Percentiles rank a stretch among this genome's conserved stretches.
phyloP scores from a whole-genome alignment of 2,113 vertebrate genomes.

The Orientallactaga bullata region DNA sequence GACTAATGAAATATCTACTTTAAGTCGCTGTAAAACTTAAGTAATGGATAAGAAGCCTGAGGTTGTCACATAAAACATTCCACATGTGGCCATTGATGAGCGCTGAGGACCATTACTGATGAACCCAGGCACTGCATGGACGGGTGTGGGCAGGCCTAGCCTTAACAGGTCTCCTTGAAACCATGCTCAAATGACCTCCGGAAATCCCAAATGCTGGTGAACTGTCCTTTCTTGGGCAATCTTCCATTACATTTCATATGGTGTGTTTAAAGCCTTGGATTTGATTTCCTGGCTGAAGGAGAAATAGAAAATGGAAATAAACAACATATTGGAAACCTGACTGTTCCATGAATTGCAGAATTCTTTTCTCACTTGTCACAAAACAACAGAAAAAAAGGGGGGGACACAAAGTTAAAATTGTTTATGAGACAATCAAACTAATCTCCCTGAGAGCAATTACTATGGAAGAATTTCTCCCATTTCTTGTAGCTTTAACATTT shows the following conservation, averaged over 20 bases:
- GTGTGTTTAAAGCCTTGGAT: constrained; percentile 61
- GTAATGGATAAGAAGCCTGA: not conserved
- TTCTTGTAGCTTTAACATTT: constrained; percentile 46
- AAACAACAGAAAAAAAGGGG: not conserved
- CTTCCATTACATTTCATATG: constrained; percentile 36
- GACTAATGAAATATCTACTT: not conserved
- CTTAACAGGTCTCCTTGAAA: not conserved
- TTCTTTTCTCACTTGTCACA: constrained; percentile 68
- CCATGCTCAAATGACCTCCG: not conserved
- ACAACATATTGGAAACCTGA: constrained; percentile 73
- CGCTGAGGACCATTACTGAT: not conserved
- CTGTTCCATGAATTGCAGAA: constrained; percentile 63
- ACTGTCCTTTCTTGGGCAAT: not conserved
- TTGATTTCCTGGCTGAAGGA: constrained; percentile 59
- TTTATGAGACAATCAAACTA: constrained; percentile 57
- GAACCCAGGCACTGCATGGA: too few relatives aligned
- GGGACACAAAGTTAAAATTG: constrained; percentile 62
- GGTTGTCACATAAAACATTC: not conserved
- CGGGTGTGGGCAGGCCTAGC: not conserved
- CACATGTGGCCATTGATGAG: not conserved
- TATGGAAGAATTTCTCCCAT: not conserved
- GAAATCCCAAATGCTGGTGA: not conserved
- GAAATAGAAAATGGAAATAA: constrained; percentile 66
- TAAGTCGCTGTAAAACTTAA: not conserved
- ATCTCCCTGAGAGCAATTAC: constrained; percentile 64